These are phyloP conservation scores for Tenthredo mesomela DNA, from an alignment of 2,888 invertebrate genomes.

Conservation along the genomic window DNA sequence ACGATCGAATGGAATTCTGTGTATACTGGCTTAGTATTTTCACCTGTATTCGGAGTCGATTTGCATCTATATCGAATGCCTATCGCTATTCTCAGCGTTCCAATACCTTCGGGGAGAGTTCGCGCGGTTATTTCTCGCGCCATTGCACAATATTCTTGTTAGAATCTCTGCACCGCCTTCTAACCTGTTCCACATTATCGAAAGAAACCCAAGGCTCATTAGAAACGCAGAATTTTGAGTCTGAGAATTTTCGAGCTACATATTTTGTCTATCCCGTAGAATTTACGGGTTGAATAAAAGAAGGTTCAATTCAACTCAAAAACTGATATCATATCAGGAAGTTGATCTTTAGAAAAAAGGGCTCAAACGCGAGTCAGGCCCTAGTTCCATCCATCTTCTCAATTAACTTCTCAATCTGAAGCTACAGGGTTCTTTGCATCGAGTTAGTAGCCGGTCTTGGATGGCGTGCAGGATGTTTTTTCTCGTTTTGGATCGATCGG, in stretches of 20 bases:
- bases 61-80: slow-evolving; percentile 50
- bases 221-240: not conserved
- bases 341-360: not conserved
- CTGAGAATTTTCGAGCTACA: not conserved
- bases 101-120: not conserved
- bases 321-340: not conserved
- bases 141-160: slow-evolving; percentile 36
- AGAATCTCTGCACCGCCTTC: not conserved
- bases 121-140: slow-evolving; percentile 9
- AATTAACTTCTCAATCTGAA: slow-evolving; percentile 37
- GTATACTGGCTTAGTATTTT: slow-evolving; percentile 16
- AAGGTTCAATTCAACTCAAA: not conserved
- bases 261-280: not conserved
- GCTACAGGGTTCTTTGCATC: slow-evolving; percentile 24
- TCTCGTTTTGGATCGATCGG: slow-evolving; percentile 31
- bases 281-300: not conserved
- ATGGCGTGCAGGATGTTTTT: slow-evolving; percentile 18
- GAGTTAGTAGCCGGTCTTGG: slow-evolving; percentile 25
- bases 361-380: not conserved
- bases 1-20: slow-evolving; percentile 26
- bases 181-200: not conserved
- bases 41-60: slow-evolving; percentile 47
- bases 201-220: not conserved
- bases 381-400: not conserved
- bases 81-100: slow-evolving; percentile 15